Percentiles rank a stretch among this genome's conserved stretches.
These are phyloP conservation scores for Drosophila incognita DNA, from an alignment of 2,888 invertebrate species.

Conservation along the genomic window DNA sequence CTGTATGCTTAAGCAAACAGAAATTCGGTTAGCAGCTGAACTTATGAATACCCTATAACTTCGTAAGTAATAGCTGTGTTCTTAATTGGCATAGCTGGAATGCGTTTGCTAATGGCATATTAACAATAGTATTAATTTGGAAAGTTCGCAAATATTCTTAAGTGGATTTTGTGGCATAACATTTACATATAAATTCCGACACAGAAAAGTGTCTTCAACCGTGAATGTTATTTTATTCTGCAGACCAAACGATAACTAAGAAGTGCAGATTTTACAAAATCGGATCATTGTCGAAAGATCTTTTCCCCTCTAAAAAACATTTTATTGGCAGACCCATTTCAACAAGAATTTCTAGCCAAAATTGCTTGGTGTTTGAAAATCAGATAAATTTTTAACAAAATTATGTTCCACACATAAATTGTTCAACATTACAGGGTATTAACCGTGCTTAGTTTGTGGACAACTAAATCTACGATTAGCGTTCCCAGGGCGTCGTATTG, in stretches of 20 bases:
- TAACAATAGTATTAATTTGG: not conserved
- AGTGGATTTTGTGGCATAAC: not conserved
- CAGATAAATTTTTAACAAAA: not conserved
- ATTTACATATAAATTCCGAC: not conserved
- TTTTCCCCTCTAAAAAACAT: too few species aligned
- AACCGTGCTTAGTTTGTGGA: not conserved
- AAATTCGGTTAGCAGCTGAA: not conserved
- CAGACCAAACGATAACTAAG: not conserved
- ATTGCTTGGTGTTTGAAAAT: not conserved
- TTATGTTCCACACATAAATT: not conserved
- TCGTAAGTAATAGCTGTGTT: not conserved
- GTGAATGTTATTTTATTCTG: not conserved
- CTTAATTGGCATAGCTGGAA: not conserved
- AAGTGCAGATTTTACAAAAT: too few species aligned
- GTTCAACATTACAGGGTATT: conserved; percentile 14
- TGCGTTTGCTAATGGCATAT: not conserved
- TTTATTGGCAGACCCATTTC: not conserved
- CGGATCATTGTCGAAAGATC: too few species aligned
- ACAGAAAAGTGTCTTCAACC: not conserved
- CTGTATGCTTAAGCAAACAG: not conserved
- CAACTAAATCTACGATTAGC: conserved; percentile 13
- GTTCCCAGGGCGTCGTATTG: conserved; percentile 74
- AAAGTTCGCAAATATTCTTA: not conserved
- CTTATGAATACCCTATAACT: not conserved
- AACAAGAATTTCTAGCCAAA: not conserved